These are phyloP conservation scores for Atopsyche davidsoni DNA, from an alignment of 1,140 invertebrate species.

Conservation along the genomic window DNA sequence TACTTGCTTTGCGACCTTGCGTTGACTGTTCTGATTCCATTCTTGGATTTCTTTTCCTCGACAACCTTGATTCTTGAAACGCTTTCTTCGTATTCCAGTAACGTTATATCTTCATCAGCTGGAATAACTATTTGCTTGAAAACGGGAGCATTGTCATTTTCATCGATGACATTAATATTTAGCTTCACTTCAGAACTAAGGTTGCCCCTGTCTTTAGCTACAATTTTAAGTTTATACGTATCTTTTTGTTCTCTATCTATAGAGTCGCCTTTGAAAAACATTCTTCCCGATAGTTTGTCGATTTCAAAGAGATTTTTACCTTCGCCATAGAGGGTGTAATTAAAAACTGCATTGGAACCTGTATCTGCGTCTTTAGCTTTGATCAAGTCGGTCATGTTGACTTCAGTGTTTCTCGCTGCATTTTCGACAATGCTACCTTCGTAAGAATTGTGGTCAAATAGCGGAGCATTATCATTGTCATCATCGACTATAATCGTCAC, in stretches of 20 bases:
- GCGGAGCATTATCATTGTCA: constrained; percentile 86
- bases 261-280: constrained; percentile 53
- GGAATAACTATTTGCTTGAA: constrained; percentile 62
- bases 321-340: constrained; percentile 65
- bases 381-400: constrained; percentile 61
- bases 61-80: constrained; percentile 42
- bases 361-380: constrained; percentile 70
- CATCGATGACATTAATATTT: constrained; percentile 66
- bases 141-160: constrained; percentile 77
- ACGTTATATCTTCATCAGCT: constrained; percentile 57
- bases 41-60: constrained; percentile 39
- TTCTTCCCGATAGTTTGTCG: constrained; percentile 59
- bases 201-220: constrained; percentile 70
- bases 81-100: constrained; percentile 53
- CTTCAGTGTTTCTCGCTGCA: constrained; percentile 62
- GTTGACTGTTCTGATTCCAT: constrained; percentile 35
- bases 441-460: constrained; percentile 66
- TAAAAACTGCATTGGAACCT: constrained; percentile 70
- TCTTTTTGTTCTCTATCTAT: constrained; percentile 71
- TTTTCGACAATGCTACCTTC: constrained; percentile 78
- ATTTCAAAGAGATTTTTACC: constrained; percentile 72
- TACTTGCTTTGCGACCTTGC: constrained; percentile 49
- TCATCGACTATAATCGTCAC: constrained; percentile 76
- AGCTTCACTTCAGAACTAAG: constrained; percentile 65
- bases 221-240: constrained; percentile 61